Percentiles rank a stretch among this genome's conserved stretches.
Evolutionary conservation across 1,140 invertebrate species (phyloP).

Genomic region (Macrobrachium nipponense): DNA sequence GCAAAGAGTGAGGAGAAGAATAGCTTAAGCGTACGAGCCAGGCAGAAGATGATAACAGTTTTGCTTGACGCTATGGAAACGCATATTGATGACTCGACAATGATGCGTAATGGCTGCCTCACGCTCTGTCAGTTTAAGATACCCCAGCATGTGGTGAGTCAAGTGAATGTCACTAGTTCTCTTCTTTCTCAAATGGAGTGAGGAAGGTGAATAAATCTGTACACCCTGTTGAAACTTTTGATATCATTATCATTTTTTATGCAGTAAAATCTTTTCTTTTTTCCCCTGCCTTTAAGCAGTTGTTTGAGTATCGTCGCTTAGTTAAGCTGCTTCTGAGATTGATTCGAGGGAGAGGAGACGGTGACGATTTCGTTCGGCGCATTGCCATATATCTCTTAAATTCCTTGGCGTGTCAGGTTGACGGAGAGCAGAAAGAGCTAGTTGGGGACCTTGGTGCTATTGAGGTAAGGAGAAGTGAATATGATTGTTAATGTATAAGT

Average conservation of each 20-base stretch:
- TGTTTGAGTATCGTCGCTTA: constrained; percentile 91
- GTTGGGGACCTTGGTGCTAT: constrained; percentile 91
- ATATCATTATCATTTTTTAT: neutral
- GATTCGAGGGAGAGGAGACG: constrained; percentile 48
- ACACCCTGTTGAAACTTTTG: neutral
- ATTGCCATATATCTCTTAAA: constrained; percentile 96
- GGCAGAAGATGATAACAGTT: constrained; percentile 82
- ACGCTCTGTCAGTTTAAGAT: constrained; percentile 95
- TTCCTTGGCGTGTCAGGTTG: constrained; percentile 95
- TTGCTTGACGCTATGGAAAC: constrained; percentile 89
- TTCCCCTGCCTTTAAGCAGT: constrained; percentile 71
- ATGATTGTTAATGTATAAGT: too few relatives aligned
- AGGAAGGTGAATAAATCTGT: neutral
- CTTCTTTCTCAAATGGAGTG: neutral
- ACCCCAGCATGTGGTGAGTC: constrained; percentile 88
- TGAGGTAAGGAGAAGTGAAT: constrained; percentile 72
- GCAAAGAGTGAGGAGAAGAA: constrained; percentile 85
- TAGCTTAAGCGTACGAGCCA: constrained; percentile 76
- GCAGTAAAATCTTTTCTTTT: neutral
- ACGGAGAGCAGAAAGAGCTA: constrained; percentile 89
- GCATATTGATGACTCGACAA: constrained; percentile 85
- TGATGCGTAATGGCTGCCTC: constrained; percentile 95
- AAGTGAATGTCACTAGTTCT: constrained; percentile 62
- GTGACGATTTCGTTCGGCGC: constrained; percentile 82
- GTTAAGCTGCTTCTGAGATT: constrained; percentile 72